Evolutionary conservation across 2,888 invertebrate genomes (phyloP).

Genomic region (Cantharis flavilabris): DNA sequence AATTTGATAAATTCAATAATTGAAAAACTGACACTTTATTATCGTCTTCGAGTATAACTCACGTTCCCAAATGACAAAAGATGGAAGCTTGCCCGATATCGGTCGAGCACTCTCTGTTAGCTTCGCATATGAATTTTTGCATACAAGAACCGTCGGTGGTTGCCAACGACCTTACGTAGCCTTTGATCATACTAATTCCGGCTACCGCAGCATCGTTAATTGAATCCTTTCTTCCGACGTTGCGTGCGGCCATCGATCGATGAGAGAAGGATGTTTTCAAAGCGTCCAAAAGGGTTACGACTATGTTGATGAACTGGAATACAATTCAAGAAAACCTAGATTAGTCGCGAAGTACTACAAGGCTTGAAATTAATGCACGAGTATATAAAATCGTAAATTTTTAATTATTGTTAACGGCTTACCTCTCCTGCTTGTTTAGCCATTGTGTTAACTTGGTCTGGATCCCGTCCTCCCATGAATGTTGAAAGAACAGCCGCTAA

Average conservation of each 20-base stretch:
- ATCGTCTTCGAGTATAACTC: constrained; percentile 52
- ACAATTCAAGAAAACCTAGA: background rate
- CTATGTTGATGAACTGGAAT: constrained; percentile 87
- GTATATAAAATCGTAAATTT: background rate
- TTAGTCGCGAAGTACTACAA: too few relatives aligned
- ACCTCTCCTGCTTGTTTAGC: constrained; percentile 96
- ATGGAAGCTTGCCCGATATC: constrained; percentile 82
- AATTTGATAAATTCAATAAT: constrained; percentile 26
- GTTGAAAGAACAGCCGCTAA: constrained; percentile 90
- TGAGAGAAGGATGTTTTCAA: constrained; percentile 92
- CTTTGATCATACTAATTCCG: constrained; percentile 86
- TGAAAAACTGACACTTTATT: background rate
- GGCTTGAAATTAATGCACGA: too few relatives aligned
- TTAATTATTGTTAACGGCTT: constrained; percentile 54
- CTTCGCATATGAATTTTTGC: constrained; percentile 88
- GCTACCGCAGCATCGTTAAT: constrained; percentile 89
- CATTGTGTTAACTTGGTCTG: constrained; percentile 90
- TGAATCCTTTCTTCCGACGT: constrained; percentile 85
- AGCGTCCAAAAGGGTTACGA: constrained; percentile 87
- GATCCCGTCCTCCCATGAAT: constrained; percentile 89
- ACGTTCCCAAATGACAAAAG: constrained; percentile 93
- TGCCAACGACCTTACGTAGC: constrained; percentile 80
- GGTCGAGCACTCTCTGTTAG: constrained; percentile 82
- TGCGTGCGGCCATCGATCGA: constrained; percentile 82
- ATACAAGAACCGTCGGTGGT: constrained; percentile 81